Evolutionary conservation across 37 sponge, comb jelly and placozoan genomes (phyloP).

Genomic region (Hexactinellida sp.): DNA sequence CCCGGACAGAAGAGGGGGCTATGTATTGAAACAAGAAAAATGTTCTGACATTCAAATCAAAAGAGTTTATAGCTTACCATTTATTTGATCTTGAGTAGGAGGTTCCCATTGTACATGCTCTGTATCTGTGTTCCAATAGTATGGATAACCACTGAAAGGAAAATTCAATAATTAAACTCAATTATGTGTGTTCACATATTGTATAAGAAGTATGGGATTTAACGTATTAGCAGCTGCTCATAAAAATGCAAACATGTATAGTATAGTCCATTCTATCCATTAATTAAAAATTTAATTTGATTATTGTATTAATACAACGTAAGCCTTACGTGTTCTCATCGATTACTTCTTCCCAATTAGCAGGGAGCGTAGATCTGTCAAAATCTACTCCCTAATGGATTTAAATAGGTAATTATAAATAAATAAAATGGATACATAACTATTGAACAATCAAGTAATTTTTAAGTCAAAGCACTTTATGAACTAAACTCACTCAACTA

Average conservation of each 20-base stretch:
- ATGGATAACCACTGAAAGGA: neutral
- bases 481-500: no score
- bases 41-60: no score
- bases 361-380: neutral
- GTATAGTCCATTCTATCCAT: no score
- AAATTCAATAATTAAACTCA: neutral
- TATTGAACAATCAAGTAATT: no score
- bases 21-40: neutral
- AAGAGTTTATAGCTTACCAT: neutral
- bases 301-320: no score
- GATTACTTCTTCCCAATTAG: constrained; percentile 9
- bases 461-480: no score
- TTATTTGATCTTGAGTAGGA: neutral
- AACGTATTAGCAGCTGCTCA: no score
- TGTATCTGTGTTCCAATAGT: constrained; percentile 13
- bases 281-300: no score
- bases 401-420: no score
- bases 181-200: neutral
- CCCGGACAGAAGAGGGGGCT: neutral
- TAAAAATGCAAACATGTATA: no score
- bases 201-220: neutral
- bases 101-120: neutral
- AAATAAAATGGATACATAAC: no score
- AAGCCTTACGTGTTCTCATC: neutral
- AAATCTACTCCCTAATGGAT: neutral